Percentiles rank a stretch among this genome's conserved stretches.
Conservation (phyloP, 23 tunicate species). For the Styela plicata region DNA sequence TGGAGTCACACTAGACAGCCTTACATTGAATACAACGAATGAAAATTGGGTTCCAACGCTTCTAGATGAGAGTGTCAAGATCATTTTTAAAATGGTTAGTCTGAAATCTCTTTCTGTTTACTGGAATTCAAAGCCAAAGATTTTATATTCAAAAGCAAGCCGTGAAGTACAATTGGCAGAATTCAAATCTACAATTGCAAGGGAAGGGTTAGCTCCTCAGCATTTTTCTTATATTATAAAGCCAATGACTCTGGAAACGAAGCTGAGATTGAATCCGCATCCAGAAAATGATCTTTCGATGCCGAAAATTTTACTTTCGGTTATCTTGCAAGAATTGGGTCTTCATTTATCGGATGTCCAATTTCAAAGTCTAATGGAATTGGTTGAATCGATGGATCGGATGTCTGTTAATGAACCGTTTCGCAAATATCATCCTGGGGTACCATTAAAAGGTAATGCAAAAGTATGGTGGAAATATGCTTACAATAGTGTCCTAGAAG, state of each 20-base stretch:
- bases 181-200: constrained; percentile 48
- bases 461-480: constrained; percentile 73
- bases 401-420: constrained; percentile 80
- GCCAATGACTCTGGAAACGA: constrained; percentile 72
- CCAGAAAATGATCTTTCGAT: constrained; percentile 52
- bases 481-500: constrained; percentile 50
- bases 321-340: constrained; percentile 51
- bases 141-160: constrained; percentile 23
- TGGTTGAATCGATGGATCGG: constrained; percentile 66
- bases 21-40: constrained; percentile 69
- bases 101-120: constrained; percentile 60
- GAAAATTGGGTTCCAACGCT: constrained; percentile 71
- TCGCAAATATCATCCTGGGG: constrained; percentile 50
- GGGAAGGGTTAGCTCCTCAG: constrained; percentile 12
- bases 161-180: constrained; percentile 36
- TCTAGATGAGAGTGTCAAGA: constrained; percentile 62
- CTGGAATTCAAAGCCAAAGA: constrained; percentile 64
- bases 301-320: constrained; percentile 56
- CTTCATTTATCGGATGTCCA: constrained; percentile 40
- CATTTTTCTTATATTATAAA: constrained; percentile 50
- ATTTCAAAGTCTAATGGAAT: constrained; percentile 55
- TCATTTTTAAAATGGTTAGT: constrained; percentile 70
- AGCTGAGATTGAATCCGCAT: constrained; percentile 56
- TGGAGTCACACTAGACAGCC: constrained; percentile 50
- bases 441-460: constrained; percentile 36